Evolutionary conservation across 2,797 vertebrate genomes (phyloP).

Genomic region (Gephyroberyx darwinii): DNA sequence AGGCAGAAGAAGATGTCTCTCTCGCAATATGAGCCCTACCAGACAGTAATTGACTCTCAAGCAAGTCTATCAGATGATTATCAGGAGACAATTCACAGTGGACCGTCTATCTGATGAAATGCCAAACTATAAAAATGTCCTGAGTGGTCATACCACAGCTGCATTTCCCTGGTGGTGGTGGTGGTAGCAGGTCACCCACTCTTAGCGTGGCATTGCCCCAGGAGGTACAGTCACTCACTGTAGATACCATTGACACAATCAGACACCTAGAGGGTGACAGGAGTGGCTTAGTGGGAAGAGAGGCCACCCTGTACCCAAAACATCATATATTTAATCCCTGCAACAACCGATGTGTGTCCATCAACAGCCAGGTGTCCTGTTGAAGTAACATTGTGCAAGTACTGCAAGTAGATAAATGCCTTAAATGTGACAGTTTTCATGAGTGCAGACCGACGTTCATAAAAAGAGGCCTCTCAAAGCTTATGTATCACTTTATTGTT

Average conservation of each 20-base stretch:
- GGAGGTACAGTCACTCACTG: not conserved
- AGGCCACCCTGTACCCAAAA: too few relatives aligned
- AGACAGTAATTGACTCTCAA: slow-evolving; percentile 38
- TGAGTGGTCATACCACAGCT: too few relatives aligned
- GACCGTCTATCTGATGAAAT: not conserved
- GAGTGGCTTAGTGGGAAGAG: too few relatives aligned
- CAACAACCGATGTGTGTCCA: too few relatives aligned
- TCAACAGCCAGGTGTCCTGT: too few relatives aligned
- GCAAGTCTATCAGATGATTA: slow-evolving; percentile 48
- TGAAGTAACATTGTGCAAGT: too few relatives aligned
- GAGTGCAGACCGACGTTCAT: too few relatives aligned
- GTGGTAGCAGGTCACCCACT: too few relatives aligned
- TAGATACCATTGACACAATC: not conserved
- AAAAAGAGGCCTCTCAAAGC: not conserved
- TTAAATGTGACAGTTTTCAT: not conserved
- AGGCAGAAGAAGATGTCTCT: slow-evolving; percentile 4
- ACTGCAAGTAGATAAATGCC: too few relatives aligned
- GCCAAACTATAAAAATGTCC: not conserved
- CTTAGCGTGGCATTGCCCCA: too few relatives aligned
- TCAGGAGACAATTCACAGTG: slow-evolving; percentile 7
- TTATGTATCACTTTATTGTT: not conserved
- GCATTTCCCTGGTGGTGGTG: too few relatives aligned
- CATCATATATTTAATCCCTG: too few relatives aligned
- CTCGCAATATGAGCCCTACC: not conserved
- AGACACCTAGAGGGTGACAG: not conserved